Evolutionary conservation across 2,888 invertebrate species (phyloP).

Genomic region (Synergus laeviventris): DNA sequence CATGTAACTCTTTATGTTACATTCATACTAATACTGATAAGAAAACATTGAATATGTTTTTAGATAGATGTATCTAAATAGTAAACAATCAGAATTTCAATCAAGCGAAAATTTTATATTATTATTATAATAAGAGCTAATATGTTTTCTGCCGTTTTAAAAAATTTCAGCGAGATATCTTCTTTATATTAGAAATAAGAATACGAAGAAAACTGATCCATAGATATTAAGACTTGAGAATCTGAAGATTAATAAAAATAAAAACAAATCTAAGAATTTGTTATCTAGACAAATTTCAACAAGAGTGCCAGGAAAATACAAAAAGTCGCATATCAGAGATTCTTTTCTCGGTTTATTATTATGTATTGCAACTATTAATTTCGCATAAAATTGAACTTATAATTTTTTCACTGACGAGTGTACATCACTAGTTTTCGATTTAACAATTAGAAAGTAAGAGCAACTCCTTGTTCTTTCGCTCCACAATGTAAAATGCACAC

Average conservation of each 20-base stretch:
- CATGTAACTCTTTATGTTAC: too few relatives aligned
- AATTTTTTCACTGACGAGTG: slow-evolving; percentile 5
- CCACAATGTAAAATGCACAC: slow-evolving; percentile 7
- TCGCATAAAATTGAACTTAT: slow-evolving; percentile 26
- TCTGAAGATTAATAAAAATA: neutral
- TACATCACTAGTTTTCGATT: slow-evolving; percentile 16
- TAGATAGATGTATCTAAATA: too few relatives aligned
- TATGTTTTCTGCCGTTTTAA: too few relatives aligned
- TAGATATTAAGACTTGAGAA: neutral
- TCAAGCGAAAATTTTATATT: neutral
- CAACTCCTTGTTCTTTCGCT: slow-evolving; percentile 22
- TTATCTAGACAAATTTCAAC: neutral
- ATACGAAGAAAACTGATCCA: neutral
- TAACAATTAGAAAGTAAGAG: slow-evolving; percentile 28
- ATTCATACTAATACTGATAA: too few relatives aligned
- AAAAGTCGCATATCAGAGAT: slow-evolving; percentile 16
- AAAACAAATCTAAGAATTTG: neutral
- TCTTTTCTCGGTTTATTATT: slow-evolving; percentile 22
- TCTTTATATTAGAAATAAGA: neutral
- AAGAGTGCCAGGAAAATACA: neutral
- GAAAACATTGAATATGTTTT: too few relatives aligned
- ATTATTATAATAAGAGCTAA: too few relatives aligned
- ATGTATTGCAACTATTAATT: slow-evolving; percentile 35
- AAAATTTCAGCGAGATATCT: too few relatives aligned
- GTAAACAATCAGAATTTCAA: too few relatives aligned